These are phyloP conservation scores for Carettochelys insculpta DNA, from an alignment of 2,113 vertebrate species.

Conservation along the genomic window DNA sequence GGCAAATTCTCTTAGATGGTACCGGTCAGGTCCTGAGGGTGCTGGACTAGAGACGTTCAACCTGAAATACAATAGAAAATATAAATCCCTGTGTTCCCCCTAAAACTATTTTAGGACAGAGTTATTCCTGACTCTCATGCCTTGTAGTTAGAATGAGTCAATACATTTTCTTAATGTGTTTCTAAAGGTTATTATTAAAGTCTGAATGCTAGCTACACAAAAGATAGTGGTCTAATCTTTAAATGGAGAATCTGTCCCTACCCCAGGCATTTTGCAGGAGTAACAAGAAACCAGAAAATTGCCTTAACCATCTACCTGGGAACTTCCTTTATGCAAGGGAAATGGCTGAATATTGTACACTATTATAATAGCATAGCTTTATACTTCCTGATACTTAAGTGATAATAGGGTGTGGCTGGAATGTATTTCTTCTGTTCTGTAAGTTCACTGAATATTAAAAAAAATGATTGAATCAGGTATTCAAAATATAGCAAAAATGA, in stretches of 20 bases:
- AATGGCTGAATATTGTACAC: fast-evolving
- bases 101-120: neutral
- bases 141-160: neutral
- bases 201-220: neutral
- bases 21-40: too few species aligned
- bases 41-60: too few species aligned
- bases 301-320: neutral
- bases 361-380: fast-evolving
- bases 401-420: neutral
- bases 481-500: neutral
- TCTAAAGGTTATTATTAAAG: neutral
- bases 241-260: neutral
- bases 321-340: neutral
- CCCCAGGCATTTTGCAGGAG: neutral
- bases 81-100: neutral
- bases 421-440: neutral
- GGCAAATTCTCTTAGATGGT: too few species aligned
- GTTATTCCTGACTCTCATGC: neutral
- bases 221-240: neutral
- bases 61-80: neutral
- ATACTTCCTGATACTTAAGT: neutral
- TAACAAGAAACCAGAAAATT: neutral
- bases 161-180: neutral
- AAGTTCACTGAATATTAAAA: neutral
- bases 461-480: neutral